Conservation (phyloP, 2,888 invertebrate species). For the Bombylius major region DNA sequence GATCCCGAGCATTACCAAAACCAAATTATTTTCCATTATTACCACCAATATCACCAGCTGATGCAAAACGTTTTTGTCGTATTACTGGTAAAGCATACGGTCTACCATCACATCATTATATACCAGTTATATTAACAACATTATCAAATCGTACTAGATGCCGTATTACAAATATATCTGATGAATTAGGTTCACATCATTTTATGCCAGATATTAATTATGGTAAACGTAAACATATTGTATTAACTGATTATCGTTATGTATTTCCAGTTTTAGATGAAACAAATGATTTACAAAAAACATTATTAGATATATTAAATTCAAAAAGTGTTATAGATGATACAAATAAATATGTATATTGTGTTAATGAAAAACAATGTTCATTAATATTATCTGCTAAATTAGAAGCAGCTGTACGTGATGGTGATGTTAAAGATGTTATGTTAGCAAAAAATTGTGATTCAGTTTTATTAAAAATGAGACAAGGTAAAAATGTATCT, state of each 20-base stretch:
- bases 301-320: conserved; percentile 47
- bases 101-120: conserved; percentile 62
- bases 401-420: conserved; percentile 61
- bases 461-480: conserved; percentile 57
- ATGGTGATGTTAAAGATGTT: conserved; percentile 64
- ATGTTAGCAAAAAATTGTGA: conserved; percentile 65
- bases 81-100: conserved; percentile 68
- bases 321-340: conserved; percentile 45
- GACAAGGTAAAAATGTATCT: conserved; percentile 62
- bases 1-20: conserved; percentile 64
- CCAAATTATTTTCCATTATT: conserved; percentile 72
- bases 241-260: conserved; percentile 58
- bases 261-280: conserved; percentile 60
- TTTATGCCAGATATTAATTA: conserved; percentile 47
- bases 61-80: conserved; percentile 64
- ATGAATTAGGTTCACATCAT: conserved; percentile 49
- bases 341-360: conserved; percentile 51
- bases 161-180: conserved; percentile 51
- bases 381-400: conserved; percentile 61
- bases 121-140: conserved; percentile 54
- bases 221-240: conserved; percentile 54
- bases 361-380: conserved; percentile 59
- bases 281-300: conserved; percentile 51
- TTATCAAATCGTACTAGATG: conserved; percentile 42
- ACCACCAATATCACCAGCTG: conserved; percentile 70